Base-by-base conservation (phyloP, 2,888 invertebrate species). In the Epistrophella euchroma region DNA sequence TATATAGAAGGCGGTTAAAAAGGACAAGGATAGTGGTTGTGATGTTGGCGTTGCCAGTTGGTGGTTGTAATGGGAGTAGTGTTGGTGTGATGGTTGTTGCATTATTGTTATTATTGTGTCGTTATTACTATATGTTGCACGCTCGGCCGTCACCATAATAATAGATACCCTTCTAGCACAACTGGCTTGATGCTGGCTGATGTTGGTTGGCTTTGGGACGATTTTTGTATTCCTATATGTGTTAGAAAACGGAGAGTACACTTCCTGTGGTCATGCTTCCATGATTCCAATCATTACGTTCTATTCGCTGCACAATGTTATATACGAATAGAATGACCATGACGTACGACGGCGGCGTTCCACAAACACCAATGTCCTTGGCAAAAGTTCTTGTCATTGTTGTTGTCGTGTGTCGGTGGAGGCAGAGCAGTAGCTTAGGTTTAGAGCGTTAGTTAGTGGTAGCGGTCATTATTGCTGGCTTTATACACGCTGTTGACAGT, bases 51-150 rank as follows among this genome's bases (percentile, higher is more conserved):
- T 19, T 35, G 35, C 10, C 17, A 55, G 43, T 32, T 32, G 17
- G 17, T 52, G 64, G 71, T 17, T 58, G 76, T 25, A 17, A 28
- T 28, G 66, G 32, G 47, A 66, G 25, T 55, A 22, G 10, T 25
- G 19, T 15, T 25, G 45, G 45, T 47, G 79, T 76, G 68, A 72
- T 72, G 68, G 75, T 72, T 45, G 72, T 81, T 76, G 76, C 76
- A 76, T 81, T 81, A 86, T 77, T 86, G 81, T 81, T 86, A 85
- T 80, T 76, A 76, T 75, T 72, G 66, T 80, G 66, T 80, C 75
- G 80, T 85, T 85, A 73, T 80, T 62, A 66, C 58, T 72, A 19
- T 52, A 19, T 32, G 47, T 37, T 58, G 50, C 68, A 37, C 66
- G 58, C 74, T 50, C 56, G 71, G 28, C 9, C 52, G 28, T 9